Conservation (phyloP, 1,140 invertebrate genomes). For the Mycetomoellerius zeteki region DNA sequence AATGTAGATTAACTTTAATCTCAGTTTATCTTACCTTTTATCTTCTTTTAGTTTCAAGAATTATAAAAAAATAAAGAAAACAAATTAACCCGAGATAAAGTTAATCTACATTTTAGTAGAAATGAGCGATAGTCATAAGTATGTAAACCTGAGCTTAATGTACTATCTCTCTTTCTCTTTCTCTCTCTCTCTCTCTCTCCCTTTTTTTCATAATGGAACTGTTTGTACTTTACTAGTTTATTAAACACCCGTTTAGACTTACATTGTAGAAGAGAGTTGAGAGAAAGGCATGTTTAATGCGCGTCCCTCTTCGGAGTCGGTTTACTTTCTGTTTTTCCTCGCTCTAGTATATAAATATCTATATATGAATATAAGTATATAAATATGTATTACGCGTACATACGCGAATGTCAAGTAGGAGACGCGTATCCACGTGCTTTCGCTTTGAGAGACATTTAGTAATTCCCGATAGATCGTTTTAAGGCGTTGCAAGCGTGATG, state of each 20-base stretch:
- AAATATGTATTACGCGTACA: slow-evolving; percentile 69
- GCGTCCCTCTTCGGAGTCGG: slow-evolving; percentile 37
- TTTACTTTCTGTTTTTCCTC: slow-evolving; percentile 34
- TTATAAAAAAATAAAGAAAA: too few relatives aligned
- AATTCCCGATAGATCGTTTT: slow-evolving; percentile 64
- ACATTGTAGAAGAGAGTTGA: slow-evolving; percentile 62
- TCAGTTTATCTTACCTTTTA: too few relatives aligned
- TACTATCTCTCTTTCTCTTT: slow-evolving; percentile 38
- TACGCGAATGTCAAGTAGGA: slow-evolving; percentile 71
- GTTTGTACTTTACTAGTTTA: slow-evolving; percentile 82
- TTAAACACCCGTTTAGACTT: slow-evolving; percentile 74
- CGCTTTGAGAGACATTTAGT: slow-evolving; percentile 69
- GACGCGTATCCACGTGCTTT: slow-evolving; percentile 67
- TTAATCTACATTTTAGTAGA: too few relatives aligned
- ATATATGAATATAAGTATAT: slow-evolving; percentile 32
- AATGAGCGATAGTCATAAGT: slow-evolving; percentile 72
- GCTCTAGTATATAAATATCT: slow-evolving; percentile 22
- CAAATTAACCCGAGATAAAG: too few relatives aligned
- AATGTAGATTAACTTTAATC: too few relatives aligned
- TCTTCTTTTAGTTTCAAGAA: too few relatives aligned
- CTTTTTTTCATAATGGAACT: slow-evolving; percentile 76
- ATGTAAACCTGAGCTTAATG: slow-evolving; percentile 80
- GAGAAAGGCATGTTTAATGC: slow-evolving; percentile 56
- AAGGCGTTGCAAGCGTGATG: slow-evolving; percentile 28
- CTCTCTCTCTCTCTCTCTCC: slow-evolving; percentile 14